Conservation (phyloP, 1,140 invertebrate genomes). For the Cyclargus thomasi region DNA sequence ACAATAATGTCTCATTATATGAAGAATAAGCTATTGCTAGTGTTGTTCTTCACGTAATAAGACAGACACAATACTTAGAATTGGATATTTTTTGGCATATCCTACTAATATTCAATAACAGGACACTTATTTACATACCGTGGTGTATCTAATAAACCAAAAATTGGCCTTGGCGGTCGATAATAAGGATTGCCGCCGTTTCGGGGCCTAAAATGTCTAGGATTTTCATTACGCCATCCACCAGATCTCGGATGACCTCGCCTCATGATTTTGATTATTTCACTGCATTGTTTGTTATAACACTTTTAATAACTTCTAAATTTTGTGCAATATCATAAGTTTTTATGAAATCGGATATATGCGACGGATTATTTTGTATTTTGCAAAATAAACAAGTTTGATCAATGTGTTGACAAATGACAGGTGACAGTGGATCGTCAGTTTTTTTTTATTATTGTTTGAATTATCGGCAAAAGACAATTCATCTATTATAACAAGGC, state of each 20-base stretch:
- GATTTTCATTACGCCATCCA: constrained; percentile 65
- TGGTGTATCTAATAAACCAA: constrained; percentile 33
- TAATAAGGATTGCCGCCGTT: constrained; percentile 45
- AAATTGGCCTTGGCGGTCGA: constrained; percentile 44
- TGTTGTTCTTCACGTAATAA: no score
- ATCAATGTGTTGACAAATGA: constrained; percentile 36
- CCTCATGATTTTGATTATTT: constrained; percentile 48
- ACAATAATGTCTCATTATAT: no score
- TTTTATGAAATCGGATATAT: constrained; percentile 11
- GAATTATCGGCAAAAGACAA: no score
- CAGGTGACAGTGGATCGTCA: not conserved
- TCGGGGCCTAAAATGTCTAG: constrained; percentile 57
- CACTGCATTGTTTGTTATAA: constrained; percentile 32
- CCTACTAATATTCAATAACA: no score
- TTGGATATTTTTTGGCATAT: no score
- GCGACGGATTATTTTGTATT: not conserved
- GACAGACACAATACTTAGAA: no score
- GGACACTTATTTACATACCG: constrained; percentile 33
- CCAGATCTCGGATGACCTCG: constrained; percentile 61
- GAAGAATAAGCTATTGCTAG: no score
- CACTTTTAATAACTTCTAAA: not conserved
- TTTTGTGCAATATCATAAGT: not conserved
- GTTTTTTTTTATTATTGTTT: no score
- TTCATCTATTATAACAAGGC: no score
- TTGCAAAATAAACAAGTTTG: constrained; percentile 43